Percentiles rank a stretch among this genome's conserved stretches.
phyloP scores from a whole-genome alignment of 2,888 invertebrate genomes.

The Lasioglossum figueresi region DNA sequence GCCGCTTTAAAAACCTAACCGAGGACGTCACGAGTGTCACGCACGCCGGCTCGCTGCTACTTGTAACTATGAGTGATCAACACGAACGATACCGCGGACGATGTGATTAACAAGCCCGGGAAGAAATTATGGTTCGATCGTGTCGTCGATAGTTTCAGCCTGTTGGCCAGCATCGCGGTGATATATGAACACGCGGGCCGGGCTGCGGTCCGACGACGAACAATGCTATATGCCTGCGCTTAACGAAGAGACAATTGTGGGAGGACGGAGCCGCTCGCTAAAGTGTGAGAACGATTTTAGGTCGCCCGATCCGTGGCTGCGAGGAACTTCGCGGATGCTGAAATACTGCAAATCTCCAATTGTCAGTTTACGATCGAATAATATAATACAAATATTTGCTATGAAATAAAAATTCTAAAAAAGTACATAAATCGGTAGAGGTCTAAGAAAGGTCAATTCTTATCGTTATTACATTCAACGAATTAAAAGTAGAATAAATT shows the following conservation, averaged over 20 bases:
- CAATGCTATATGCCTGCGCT: constrained; percentile 23
- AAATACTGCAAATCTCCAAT: neutral
- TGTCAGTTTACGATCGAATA: too few relatives aligned
- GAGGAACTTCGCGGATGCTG: neutral
- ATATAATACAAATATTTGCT: too few relatives aligned
- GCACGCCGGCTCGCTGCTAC: constrained; percentile 54
- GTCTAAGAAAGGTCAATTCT: neutral
- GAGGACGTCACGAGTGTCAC: constrained; percentile 68
- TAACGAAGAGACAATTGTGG: constrained; percentile 25
- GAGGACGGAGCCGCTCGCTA: neutral
- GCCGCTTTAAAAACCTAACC: constrained; percentile 55
- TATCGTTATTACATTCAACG: too few relatives aligned
- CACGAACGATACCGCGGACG: constrained; percentile 63
- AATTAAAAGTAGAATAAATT: neutral
- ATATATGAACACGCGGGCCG: constrained; percentile 35
- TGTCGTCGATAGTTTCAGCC: constrained; percentile 65
- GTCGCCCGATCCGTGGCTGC: neutral
- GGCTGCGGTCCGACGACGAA: constrained; percentile 10
- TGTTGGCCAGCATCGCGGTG: constrained; percentile 41
- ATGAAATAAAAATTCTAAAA: too few relatives aligned
- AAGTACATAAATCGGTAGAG: neutral
- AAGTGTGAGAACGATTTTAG: constrained; percentile 11
- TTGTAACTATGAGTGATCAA: constrained; percentile 67
- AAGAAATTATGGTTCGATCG: constrained; percentile 63
- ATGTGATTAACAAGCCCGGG: constrained; percentile 68